Evolutionary conservation across 23 tunicate genomes (phyloP).

Genomic region (Halocynthia roretzi): DNA sequence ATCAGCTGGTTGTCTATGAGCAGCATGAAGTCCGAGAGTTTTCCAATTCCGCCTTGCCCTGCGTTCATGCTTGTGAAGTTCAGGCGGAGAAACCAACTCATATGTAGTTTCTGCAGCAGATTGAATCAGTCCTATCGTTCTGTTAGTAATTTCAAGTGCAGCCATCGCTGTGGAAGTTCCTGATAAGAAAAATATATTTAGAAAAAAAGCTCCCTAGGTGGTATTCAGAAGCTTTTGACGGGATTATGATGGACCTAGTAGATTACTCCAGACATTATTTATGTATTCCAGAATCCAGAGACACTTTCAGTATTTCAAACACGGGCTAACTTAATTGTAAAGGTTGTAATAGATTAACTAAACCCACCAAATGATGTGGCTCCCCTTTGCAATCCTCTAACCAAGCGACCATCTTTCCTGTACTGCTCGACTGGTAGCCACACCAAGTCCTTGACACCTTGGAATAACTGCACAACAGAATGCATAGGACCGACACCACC

Average conservation of each 20-base stretch:
- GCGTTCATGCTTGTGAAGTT: constrained; percentile 6
- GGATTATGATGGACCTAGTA: no score
- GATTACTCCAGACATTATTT: no score
- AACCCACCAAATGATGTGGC: constrained; percentile 73
- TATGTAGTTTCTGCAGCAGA: constrained; percentile 77
- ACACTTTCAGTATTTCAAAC: no score
- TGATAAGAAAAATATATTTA: neutral
- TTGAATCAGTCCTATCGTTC: constrained; percentile 72
- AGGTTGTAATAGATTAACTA: neutral
- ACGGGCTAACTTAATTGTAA: neutral
- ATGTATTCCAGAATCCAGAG: no score
- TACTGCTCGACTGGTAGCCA: constrained; percentile 92
- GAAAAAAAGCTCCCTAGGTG: neutral
- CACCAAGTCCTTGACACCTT: constrained; percentile 77
- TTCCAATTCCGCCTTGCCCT: constrained; percentile 39
- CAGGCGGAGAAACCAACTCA: constrained; percentile 74
- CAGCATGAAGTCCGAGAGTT: constrained; percentile 41
- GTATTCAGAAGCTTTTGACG: no score
- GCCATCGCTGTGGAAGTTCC: constrained; percentile 95
- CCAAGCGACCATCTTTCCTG: constrained; percentile 82
- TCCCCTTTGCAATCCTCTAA: constrained; percentile 84
- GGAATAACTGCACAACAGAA: constrained; percentile 75
- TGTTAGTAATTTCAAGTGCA: constrained; percentile 67
- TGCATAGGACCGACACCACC: constrained; percentile 98
- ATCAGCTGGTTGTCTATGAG: constrained; percentile 61